Evolutionary conservation across 2,797 vertebrate species (phyloP).

Genomic region (Leptoclinus maculatus): DNA sequence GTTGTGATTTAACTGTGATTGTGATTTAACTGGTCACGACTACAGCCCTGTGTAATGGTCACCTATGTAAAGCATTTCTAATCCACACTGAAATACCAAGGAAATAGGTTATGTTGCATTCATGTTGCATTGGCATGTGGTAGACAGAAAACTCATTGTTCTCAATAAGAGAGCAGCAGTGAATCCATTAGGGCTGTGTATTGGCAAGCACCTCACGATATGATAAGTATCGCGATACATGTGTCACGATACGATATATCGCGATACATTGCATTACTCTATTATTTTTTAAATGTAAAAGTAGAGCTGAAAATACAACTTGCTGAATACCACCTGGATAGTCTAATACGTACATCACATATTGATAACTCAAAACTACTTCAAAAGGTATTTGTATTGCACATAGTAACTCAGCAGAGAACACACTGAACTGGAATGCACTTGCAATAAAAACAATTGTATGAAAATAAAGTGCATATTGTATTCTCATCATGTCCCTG

Average conservation of each 20-base stretch:
- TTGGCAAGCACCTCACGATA: not conserved
- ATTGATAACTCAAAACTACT: too few relatives aligned
- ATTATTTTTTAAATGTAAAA: too few relatives aligned
- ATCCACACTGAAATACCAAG: not conserved
- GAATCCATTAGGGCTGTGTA: conserved; percentile 47
- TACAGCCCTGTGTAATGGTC: not conserved
- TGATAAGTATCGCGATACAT: not conserved
- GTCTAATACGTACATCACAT: too few relatives aligned
- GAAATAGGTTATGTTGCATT: conserved; percentile 15
- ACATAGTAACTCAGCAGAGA: too few relatives aligned
- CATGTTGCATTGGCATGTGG: conserved; percentile 36
- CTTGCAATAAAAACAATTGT: too few relatives aligned
- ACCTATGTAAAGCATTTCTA: not conserved
- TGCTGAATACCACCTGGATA: too few relatives aligned
- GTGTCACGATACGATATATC: not conserved
- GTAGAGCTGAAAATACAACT: too few relatives aligned
- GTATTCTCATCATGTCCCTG: too few relatives aligned
- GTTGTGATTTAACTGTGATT: not conserved
- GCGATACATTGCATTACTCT: not conserved
- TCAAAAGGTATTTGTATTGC: too few relatives aligned
- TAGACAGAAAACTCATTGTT: conserved; percentile 55
- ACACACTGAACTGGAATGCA: too few relatives aligned
- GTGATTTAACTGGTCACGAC: not conserved
- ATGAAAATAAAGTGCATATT: too few relatives aligned
- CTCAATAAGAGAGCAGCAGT: conserved; percentile 48